Evolutionary conservation across 2,113 vertebrate species (phyloP), one percentile per base, ranked within the genome.

Genomic region (Pontoporia blainvillei): DNA sequence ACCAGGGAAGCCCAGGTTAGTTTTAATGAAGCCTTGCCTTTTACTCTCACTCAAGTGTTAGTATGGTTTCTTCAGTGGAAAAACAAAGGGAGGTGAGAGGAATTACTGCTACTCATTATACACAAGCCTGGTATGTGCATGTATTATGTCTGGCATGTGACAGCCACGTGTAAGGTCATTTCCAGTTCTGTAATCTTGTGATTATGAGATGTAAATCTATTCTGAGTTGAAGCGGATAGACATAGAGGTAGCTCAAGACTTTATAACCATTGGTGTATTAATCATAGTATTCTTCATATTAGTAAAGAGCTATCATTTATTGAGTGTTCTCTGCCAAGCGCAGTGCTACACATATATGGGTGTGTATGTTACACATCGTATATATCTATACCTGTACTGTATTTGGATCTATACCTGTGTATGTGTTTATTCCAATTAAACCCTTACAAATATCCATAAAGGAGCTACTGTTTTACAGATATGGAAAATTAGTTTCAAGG

Each of bases 51-150:
- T 41, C 44, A 57, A 21, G 8, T 71, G 20, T 72, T 71, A 86
- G 25, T 17, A 7, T 41, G 15, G 5, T 64, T 90, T 27, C 36
- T 62, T 49, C 41, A 57, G 20, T 57, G 31, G 27, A 6, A 52
- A 31, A 82, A 52, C 4, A 46, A 81, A 62, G 0, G 1, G 1
- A 25, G 0, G 10, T 39, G 4, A 14, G 17, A 57, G 27, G 17
- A 73, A 25, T 64, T 29, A 31, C 21, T 57, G 29, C 11, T n/a
- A 23, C 36, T 20, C 5, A 3, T 73, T 67, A 49, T 17, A n/a
- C 23, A 14, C 4, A 25, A 62, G 14, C 14, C 17, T 54, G 27
- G 21, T 14, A 20, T 13, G 1, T 71, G 9, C 23, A 20, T 57
- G 27, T 5, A 31, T 76, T 91, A 5, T 23, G 25, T 62, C 8